Evolutionary conservation across 2,888 invertebrate genomes (phyloP).

Genomic region (Electrophaes corylata): DNA sequence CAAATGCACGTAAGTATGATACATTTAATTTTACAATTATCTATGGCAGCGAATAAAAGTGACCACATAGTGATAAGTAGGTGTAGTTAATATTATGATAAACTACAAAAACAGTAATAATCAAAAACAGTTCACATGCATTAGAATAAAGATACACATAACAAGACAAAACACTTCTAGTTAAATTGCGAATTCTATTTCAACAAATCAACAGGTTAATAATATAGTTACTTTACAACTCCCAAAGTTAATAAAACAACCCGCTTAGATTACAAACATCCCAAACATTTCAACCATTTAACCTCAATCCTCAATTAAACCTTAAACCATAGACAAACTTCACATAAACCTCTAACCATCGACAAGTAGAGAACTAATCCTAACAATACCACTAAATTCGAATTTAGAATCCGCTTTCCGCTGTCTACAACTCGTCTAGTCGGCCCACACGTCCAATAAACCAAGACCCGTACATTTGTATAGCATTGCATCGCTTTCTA

Average conservation of each 20-base stretch:
- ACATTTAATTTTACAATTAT: no score
- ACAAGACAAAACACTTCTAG: neutral
- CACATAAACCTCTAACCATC: constrained; percentile 43
- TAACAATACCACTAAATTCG: constrained; percentile 42
- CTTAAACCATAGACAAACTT: constrained; percentile 39
- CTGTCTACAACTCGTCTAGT: constrained; percentile 79
- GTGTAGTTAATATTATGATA: no score
- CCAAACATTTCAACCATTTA: constrained; percentile 12
- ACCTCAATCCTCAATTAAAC: constrained; percentile 25
- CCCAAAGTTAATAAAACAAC: constrained; percentile 15
- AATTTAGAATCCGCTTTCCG: constrained; percentile 49
- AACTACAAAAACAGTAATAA: no score
- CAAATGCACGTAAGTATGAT: no score
- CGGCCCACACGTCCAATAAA: constrained; percentile 58
- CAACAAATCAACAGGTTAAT: constrained; percentile 12
- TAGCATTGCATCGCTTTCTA: constrained; percentile 50
- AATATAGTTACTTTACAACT: constrained; percentile 14
- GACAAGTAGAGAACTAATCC: constrained; percentile 41
- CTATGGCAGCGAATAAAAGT: no score
- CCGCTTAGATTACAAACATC: constrained; percentile 30
- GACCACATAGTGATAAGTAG: no score
- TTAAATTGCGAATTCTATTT: neutral
- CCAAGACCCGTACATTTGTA: constrained; percentile 52
- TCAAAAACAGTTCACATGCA: no score
- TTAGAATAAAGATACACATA: no score